Base-by-base conservation (phyloP, 1,140 invertebrate species). In the Papilio polytes region DNA sequence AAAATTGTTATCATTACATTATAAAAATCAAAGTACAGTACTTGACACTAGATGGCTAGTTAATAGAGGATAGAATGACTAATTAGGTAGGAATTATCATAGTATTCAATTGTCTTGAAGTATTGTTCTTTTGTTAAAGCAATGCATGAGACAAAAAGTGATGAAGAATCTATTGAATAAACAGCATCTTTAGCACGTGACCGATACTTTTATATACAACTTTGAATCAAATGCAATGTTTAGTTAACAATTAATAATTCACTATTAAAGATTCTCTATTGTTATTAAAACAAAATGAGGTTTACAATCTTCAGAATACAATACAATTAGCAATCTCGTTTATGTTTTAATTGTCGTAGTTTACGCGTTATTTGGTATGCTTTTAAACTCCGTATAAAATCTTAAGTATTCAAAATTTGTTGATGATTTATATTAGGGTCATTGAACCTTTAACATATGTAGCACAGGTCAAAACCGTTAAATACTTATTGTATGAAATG, bases 221-320 rank as follows among this genome's bases (percentile, higher is more conserved):
- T 31, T 66, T 66, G 7, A 66, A 31, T 66, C 63, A 4, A 31
- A 10, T 31, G 4, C 2, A 22, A 31, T 66, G 63, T 66, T 66
- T 66, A 31, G 13, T 66, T 66, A 66, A 66, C 63, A 66, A 66
- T 66, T 31, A 15, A 66, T 26, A 63, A 63, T 63, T 26, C 59
- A 63, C 59, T 63, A 26, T 63, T 10, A 63, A 63, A 63, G 20
- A 63, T 26, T 63, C 53, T 59, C 59, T 26, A 63, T 12, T 63
- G 59, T 63, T 63, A 63, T 63, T 63, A 63, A 63, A 63, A 63
- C 59, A 63, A 63, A 63, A 26, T 12, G 12, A 12, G 36, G 63
- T 66, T 66, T 66, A 66, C 26, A 66, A 15, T 66, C 63, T 13
- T 31, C 0, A 66, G 26, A 66, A 66, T 15, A 66, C 63, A 66